A percentile compares a stretch with the other conserved stretches of the same genome.
These are phyloP conservation scores for Mystacornis crossleyi DNA, from an alignment of 2,113 vertebrate genomes.

Conservation along the genomic window DNA sequence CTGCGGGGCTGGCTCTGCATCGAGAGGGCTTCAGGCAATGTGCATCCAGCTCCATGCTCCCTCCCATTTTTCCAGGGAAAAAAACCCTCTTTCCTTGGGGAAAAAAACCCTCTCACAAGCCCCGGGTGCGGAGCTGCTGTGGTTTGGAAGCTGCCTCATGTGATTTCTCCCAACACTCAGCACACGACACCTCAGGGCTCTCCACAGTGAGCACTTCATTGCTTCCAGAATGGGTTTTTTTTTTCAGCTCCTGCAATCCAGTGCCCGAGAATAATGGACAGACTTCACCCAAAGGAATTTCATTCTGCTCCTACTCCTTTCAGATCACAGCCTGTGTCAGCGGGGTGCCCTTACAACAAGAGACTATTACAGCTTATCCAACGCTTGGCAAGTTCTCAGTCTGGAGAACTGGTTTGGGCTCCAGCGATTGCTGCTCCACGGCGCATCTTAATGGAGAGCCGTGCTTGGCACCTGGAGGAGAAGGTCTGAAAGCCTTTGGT, in stretches of 20 bases:
- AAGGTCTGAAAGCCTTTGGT: background rate
- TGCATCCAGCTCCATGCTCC: background rate
- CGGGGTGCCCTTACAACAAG: slow-evolving; percentile 59
- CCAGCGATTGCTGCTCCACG: slow-evolving; percentile 22
- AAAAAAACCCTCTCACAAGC: background rate
- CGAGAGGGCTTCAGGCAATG: rapidly evolving
- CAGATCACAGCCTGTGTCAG: slow-evolving; percentile 63
- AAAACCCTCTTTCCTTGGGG: background rate
- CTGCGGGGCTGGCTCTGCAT: rapidly evolving
- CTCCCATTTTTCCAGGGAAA: background rate
- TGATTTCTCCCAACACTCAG: background rate
- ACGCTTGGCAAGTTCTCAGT: slow-evolving; percentile 71
- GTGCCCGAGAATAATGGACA: slow-evolving; percentile 40
- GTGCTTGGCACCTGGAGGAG: background rate
- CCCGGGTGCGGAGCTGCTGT: background rate
- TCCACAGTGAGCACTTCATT: background rate
- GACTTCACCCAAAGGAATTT: slow-evolving; percentile 49
- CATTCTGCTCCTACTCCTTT: slow-evolving; percentile 53
- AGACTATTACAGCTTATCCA: slow-evolving; percentile 73
- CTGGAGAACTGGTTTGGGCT: slow-evolving; percentile 64
- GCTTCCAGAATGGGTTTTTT: background rate
- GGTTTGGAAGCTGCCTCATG: background rate
- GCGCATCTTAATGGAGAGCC: slow-evolving; percentile 43
- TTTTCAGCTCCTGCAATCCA: background rate
- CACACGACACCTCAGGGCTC: background rate